These are phyloP conservation scores for Halcyon smyrnensis DNA, from an alignment of 2,797 vertebrate species.

Conservation along the genomic window DNA sequence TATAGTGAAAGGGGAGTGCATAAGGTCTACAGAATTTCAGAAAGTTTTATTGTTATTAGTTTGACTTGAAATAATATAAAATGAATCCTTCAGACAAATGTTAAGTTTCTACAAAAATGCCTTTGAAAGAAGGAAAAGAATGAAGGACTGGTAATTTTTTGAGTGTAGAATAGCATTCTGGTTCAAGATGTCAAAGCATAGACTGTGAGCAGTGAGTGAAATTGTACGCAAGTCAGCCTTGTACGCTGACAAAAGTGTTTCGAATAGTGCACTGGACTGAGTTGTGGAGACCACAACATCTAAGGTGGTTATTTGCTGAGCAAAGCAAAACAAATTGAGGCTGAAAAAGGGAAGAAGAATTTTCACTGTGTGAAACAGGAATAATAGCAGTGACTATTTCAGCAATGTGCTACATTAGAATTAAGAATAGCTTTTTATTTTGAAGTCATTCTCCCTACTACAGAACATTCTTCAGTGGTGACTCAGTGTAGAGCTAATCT, in stretches of 20 bases:
- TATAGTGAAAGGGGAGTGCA: neutral
- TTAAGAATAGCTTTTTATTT: slow-evolving; percentile 27
- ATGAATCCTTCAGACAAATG: neutral
- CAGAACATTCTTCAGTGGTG: slow-evolving; percentile 38
- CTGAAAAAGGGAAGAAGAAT: neutral
- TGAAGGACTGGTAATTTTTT: neutral
- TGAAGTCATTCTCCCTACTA: slow-evolving; percentile 1
- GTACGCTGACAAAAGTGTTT: neutral
- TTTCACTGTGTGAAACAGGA: neutral
- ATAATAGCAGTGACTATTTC: neutral
- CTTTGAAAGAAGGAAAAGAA: neutral
- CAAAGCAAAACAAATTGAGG: neutral
- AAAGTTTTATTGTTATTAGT: neutral
- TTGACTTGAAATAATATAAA: neutral
- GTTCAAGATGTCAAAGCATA: neutral
- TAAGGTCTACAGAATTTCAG: neutral
- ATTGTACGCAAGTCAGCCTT: neutral
- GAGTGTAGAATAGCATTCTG: neutral
- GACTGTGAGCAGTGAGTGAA: neutral
- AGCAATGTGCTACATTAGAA: neutral
- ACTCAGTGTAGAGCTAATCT: slow-evolving; percentile 48
- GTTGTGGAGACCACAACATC: neutral
- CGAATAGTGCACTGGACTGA: neutral
- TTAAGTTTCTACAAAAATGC: neutral
- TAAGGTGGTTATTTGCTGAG: neutral